Percentiles rank a stretch among this genome's conserved stretches.
Conservation (phyloP, 1,140 invertebrate genomes). For the Anoplolepis gracilipes region DNA sequence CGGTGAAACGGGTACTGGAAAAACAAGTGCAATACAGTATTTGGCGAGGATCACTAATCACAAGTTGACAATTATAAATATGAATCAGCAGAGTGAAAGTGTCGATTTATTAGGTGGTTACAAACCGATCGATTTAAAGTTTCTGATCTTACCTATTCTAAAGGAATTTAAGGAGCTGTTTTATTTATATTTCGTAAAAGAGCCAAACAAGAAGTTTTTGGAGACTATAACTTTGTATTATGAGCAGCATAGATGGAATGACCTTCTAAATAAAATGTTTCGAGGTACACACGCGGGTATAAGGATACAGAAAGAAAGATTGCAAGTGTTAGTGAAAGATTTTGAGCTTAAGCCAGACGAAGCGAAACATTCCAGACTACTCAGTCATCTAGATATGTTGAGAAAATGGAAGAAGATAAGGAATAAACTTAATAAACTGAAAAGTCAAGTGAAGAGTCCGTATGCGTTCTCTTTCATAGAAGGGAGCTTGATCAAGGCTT, state of each 20-base stretch:
- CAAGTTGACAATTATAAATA: conserved; percentile 98
- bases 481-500: conserved; percentile 95
- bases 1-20: conserved; percentile 99
- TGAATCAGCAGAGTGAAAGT: conserved; percentile 99
- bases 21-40: conserved; percentile 98
- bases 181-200: conserved; percentile 90
- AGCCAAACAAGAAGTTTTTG: conserved; percentile 95
- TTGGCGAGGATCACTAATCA: conserved; percentile 94
- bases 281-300: conserved; percentile 91
- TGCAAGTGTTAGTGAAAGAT: conserved; percentile 70
- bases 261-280: conserved; percentile 91
- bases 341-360: neutral
- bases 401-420: conserved; percentile 89
- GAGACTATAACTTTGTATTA: conserved; percentile 92
- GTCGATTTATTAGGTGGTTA: conserved; percentile 98
- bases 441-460: conserved; percentile 89
- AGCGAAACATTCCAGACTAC: conserved; percentile 11
- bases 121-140: conserved; percentile 97
- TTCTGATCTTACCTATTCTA: conserved; percentile 92
- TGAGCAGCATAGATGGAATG: conserved; percentile 90
- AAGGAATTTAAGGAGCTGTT: conserved; percentile 96
- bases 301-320: conserved; percentile 83
- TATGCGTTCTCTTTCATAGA: conserved; percentile 96
- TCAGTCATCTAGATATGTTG: conserved; percentile 71
- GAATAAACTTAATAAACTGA: conserved; percentile 90